Evolutionary conservation across 2,888 invertebrate species (phyloP), one percentile per base, ranked within the genome.

Genomic region (Zootermopsis nevadensis): DNA sequence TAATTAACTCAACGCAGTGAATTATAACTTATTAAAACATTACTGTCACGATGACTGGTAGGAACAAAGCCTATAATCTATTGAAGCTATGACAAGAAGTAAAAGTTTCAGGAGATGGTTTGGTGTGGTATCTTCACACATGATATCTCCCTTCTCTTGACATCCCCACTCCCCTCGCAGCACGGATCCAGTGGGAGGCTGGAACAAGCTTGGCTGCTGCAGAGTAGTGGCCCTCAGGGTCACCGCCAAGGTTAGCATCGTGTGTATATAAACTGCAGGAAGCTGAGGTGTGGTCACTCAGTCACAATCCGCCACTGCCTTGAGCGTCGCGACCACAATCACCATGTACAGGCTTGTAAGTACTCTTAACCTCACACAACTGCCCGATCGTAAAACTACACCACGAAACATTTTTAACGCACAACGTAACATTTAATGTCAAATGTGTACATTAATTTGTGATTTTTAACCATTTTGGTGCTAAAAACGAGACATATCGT

Each of bases 341-440:
- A 82, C 67, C 85, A 85, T 84, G 84, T 72, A 77, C 84, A 85
- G 77, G 84, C 85, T 85, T 84, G 85, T 85, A 74, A 85, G 85
- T 85, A 85, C 60, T 27, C n/a, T 1, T n/a, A 10, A 27, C 27
- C n/a, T 10, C 60, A 60, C 8, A 60, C n/a, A 27, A 60, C n/a
- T 6, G n/a, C 48, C 48, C 48, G 1, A n/a, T n/a, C n/a, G n/a
- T n/a, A n/a, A n/a, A n/a, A n/a, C n/a, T n/a, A n/a, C 60, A 27
- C 2, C 27, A 7, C n/a, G 12, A 60, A 4, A 48, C 15, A 8
- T 48, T 15, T 48, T 48, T 48, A 15, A 48, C 48, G 48, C 15
- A 48, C 48, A 48, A 8, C 15, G 10, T 48, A 48, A 15, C 48
- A 48, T 48, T 48, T 15, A 8, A 12, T 48, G 48, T 48, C 48